Evolutionary conservation across 2,113 vertebrate species (phyloP), one percentile per base, ranked within the genome.

Genomic region (Desmodus rotundus): DNA sequence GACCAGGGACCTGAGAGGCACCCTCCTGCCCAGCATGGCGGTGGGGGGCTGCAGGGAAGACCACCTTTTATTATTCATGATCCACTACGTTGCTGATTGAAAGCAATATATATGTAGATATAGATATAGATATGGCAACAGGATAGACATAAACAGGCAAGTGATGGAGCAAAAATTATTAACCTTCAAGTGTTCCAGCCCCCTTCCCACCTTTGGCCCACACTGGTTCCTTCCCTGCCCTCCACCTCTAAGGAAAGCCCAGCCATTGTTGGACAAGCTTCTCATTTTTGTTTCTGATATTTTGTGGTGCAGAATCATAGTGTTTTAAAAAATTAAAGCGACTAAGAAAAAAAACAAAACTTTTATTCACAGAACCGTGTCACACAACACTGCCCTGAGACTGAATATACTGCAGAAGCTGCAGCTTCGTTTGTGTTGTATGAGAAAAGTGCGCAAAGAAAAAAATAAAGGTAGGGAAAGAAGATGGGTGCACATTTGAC

Each of bases 321-420:
- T 80, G 68, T 86, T 68, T 54, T 80, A 80, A 67, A 86, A 84
- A 84, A 76, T 67, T n/a, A 61, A 83, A 94, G 67, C 24, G 56
- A 93, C n/a, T 43, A 74, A 93, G 54, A 68, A 83, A 70, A 85
- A 83, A 52, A 89, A 82, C 22, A 58, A 73, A 90, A 91, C 78
- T 87, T 61, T 76, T 92, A 67, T 54, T 87, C 87, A 50, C 31
- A 50, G 78, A 96, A 52, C 47, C 14, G 3, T 82, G 58, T 82
- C 52, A 5, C 20, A 73, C 12, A 56, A 56, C 68, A 89, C 63
- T 31, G 80, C 70, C 45, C 58, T 61, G 28, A 85, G 50, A 82
- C 70, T 38, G 84, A 92, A 87, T 78, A 76, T 45, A 82, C 83
- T 73, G 73, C 43, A 20, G 56, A 88, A 38, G 43, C 33, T 68